Base-by-base conservation (phyloP, 2,113 vertebrate species). In the Diphyllodes magnificus region DNA sequence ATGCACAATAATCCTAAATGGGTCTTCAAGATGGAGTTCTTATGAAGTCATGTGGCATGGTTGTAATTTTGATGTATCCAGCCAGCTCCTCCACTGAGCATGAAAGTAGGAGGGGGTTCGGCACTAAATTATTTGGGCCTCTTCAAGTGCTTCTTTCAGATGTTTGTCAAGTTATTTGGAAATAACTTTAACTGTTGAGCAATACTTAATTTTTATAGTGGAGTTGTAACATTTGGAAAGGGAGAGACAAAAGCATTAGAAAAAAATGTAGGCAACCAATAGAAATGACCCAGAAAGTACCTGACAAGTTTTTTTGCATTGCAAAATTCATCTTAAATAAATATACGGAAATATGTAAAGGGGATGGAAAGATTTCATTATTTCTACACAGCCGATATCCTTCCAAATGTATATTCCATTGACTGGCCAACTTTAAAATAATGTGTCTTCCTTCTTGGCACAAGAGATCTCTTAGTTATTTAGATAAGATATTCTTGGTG, bases 41-140 rank as follows among this genome's bases (percentile, higher is more conserved):
- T 40, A 18, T 44, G 19, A 23, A 75, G n/a, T 12, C 11, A 13
- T 15, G 2, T 35, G 4, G 1, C 11, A 15, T 0, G 4, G 15
- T 15, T 66, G 61, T 39, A 59, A 31, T 22, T 33, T 45, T 53
- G 33, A 6, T 54, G 24, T 71, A 24, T 47, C 39, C 33, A 59
- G 23, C 30, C 76, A 86, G 28, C 31, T 72, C 6, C 19, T 28
- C 13, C 24, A 11, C 8, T 6, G 9, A 84, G 35, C 15, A 7
- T 11, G 22, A 27, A 42, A n/a, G 7, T 8, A 54, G 66, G 37
- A 75, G 6, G 9, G 44, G 9, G 11, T 51, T 82, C 93, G 73
- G 53, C 18, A 33, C 23, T 20, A 11, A 64, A 35, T 51, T 60
- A 5, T 24, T 71, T 51, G 50, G 40, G 21, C 10, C 17, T 82